Evolutionary conservation across 2,113 vertebrate species (phyloP).

Genomic region (Chaetura pelagica): DNA sequence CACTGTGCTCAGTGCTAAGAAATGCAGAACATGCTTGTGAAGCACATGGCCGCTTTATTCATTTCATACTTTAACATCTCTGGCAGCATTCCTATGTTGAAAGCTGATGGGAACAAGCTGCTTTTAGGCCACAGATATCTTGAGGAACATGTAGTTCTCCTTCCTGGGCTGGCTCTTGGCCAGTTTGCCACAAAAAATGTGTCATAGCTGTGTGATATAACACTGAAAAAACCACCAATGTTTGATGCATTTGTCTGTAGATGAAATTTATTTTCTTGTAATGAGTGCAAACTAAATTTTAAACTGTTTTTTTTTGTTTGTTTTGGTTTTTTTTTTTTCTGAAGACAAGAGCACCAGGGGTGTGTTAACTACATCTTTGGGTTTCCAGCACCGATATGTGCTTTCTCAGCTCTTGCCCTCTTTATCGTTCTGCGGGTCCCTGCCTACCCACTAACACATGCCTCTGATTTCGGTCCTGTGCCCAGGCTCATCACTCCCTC

Average conservation of each 20-base stretch:
- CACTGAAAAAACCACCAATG: background rate
- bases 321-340: no score
- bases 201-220: background rate
- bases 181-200: slow-evolving; percentile 3
- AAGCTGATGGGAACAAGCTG: slow-evolving; percentile 4
- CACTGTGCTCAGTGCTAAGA: background rate
- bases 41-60: background rate
- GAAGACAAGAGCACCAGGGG: background rate
- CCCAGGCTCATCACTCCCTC: background rate
- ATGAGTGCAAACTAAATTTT: background rate
- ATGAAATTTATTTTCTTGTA: background rate
- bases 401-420: background rate
- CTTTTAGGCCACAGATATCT: background rate
- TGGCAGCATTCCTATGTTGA: background rate
- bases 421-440: background rate
- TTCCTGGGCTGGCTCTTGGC: background rate
- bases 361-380: background rate
- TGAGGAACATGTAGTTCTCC: background rate
- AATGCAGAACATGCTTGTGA: background rate
- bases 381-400: background rate
- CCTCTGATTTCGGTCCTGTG: background rate
- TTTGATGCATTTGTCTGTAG: background rate
- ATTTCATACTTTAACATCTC: background rate
- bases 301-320: background rate
- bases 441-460: rapidly evolving